These are phyloP conservation scores for Crenichthys baileyi DNA, from an alignment of 2,797 vertebrate species.

Conservation along the genomic window DNA sequence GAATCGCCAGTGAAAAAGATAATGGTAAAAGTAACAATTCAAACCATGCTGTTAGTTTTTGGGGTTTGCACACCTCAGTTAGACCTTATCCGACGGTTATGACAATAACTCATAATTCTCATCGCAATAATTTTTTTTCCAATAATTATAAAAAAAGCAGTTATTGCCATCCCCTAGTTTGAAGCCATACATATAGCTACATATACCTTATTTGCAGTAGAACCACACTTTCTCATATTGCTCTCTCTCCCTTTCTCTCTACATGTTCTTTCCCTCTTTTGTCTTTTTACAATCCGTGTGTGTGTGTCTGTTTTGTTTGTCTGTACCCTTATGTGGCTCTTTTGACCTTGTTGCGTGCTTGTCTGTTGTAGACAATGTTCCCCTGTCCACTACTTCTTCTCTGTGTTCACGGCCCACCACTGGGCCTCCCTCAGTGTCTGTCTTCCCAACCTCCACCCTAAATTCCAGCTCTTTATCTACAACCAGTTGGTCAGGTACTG, in stretches of 20 bases:
- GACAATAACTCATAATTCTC: not conserved
- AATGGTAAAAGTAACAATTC: not conserved
- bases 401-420: conserved; percentile 99
- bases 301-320: conserved; percentile 19
- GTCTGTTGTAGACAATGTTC: conserved; percentile 98
- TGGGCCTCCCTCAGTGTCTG: conserved; percentile 99
- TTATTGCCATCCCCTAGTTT: not conserved
- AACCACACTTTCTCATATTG: conserved; percentile 69
- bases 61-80: not conserved
- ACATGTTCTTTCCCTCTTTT: conserved; percentile 44
- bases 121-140: not conserved
- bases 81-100: not conserved
- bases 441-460: conserved; percentile 99
- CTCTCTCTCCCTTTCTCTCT: conserved; percentile 72
- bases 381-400: conserved; percentile 99
- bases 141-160: not conserved
- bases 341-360: conserved; percentile 64
- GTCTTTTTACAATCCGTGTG: conserved; percentile 24
- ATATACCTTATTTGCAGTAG: conserved; percentile 38
- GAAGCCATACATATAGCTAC: not conserved
- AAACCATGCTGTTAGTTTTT: not conserved
- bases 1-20: not conserved
- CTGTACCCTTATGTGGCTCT: conserved; percentile 65
- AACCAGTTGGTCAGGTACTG: conserved; percentile 99
- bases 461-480: conserved; percentile 99